phyloP scores from a whole-genome alignment of 2,113 vertebrate species.

The Pteropus alecto region DNA sequence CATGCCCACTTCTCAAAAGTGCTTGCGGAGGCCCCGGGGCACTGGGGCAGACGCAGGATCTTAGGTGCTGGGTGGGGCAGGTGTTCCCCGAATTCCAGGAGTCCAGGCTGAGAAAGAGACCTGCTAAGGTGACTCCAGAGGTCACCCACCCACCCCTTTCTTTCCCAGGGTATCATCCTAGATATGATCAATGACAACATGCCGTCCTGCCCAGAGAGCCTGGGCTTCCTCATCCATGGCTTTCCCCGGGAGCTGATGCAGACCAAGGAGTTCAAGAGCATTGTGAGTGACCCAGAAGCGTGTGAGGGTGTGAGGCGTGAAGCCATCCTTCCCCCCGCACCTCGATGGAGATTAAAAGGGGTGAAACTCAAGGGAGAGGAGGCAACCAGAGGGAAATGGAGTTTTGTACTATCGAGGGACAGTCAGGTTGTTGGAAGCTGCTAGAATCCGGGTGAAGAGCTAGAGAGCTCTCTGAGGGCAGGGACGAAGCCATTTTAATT shows the following conservation, averaged over 20 bases:
- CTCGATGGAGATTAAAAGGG: background rate
- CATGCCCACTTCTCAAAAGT: background rate
- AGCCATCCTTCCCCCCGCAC: no score
- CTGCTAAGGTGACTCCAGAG: rapidly evolving
- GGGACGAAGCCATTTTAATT: background rate
- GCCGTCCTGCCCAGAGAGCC: slow-evolving; percentile 13
- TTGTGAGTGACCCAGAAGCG: slow-evolving; percentile 27
- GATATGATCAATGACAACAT: slow-evolving; percentile 64
- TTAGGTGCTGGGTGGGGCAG: background rate
- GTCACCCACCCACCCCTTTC: background rate
- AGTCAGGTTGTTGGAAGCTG: background rate
- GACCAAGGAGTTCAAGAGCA: slow-evolving; percentile 67
- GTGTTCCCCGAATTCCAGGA: background rate
- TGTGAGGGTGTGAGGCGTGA: rapidly evolving
- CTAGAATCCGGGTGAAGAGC: background rate
- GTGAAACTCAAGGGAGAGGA: background rate
- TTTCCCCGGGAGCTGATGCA: slow-evolving; percentile 74
- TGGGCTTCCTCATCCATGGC: slow-evolving; percentile 66
- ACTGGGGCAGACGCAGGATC: background rate
- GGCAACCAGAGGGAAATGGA: background rate
- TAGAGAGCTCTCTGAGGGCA: background rate
- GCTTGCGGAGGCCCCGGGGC: background rate
- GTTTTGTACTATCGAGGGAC: background rate
- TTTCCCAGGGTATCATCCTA: slow-evolving; percentile 53
- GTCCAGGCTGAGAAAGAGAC: background rate